phyloP scores from a whole-genome alignment of 37 sponge, comb jelly and placozoan genomes.

The Axinella damicornis region DNA sequence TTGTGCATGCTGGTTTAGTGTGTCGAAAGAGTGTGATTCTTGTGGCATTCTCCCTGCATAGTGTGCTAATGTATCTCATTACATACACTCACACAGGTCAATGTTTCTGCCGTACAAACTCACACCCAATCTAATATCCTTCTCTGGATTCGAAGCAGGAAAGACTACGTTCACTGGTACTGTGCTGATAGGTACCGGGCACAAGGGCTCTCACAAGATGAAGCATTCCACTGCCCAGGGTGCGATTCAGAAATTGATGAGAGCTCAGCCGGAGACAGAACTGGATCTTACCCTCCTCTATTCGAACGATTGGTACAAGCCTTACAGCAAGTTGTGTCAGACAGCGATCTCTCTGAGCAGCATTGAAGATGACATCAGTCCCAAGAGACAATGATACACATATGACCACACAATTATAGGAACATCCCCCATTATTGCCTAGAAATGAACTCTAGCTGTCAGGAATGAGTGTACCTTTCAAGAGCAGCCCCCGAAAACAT shows the following conservation, averaged over 20 bases:
- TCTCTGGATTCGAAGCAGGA: slow-evolving; percentile 17
- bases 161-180: slow-evolving; percentile 18
- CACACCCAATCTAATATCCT: slow-evolving; percentile 28
- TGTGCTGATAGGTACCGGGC: slow-evolving; percentile 44
- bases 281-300: slow-evolving; percentile 27
- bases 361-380: not conserved
- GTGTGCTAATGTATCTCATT: no score
- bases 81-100: slow-evolving; percentile 13
- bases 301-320: slow-evolving; percentile 38
- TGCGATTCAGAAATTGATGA: not conserved
- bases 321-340: slow-evolving; percentile 21
- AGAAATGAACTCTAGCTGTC: no score
- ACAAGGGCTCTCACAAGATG: slow-evolving; percentile 14
- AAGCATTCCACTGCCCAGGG: not conserved
- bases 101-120: slow-evolving; percentile 51
- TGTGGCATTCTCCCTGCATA: no score
- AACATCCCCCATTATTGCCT: no score
- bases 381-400: no score
- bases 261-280: not conserved
- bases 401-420: no score
- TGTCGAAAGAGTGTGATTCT: no score
- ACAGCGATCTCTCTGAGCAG: not conserved
- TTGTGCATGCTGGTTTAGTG: no score
- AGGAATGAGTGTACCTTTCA: no score
- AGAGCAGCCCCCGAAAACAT: no score